These are phyloP conservation scores for Oligia fasciuncula DNA, from an alignment of 2,888 invertebrate genomes.

Conservation along the genomic window DNA sequence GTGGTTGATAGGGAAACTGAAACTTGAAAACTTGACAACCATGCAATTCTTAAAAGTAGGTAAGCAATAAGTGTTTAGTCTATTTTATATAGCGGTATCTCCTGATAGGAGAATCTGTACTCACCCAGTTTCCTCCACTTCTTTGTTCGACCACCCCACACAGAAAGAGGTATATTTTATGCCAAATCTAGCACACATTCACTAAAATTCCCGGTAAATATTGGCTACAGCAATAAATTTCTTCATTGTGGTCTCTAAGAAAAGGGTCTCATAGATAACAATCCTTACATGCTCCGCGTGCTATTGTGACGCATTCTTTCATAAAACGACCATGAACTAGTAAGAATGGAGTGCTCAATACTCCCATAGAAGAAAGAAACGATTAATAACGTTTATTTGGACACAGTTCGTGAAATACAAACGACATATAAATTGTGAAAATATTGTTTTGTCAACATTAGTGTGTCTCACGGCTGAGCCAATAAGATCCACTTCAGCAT, in stretches of 20 bases:
- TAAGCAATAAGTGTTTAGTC: neutral
- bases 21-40: neutral
- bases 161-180: slow-evolving; percentile 9
- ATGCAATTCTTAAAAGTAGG: neutral
- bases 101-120: neutral
- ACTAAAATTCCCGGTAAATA: slow-evolving; percentile 49
- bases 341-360: slow-evolving; percentile 6
- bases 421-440: neutral
- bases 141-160: neutral
- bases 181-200: slow-evolving; percentile 27
- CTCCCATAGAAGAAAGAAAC: neutral
- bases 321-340: slow-evolving; percentile 19
- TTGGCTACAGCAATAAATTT: slow-evolving; percentile 49
- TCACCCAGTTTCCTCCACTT: neutral
- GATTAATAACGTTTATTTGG: neutral
- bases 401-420: slow-evolving; percentile 1
- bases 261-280: slow-evolving; percentile 46
- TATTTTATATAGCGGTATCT: neutral
- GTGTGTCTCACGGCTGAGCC: neutral
- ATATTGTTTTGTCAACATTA: neutral
- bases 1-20: neutral
- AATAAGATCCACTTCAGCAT: neutral
- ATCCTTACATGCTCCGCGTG: slow-evolving; percentile 41
- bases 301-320: slow-evolving; percentile 54
- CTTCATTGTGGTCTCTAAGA: slow-evolving; percentile 39